These are phyloP conservation scores for Choreutis nemorana DNA, from an alignment of 2,888 invertebrate species.

Conservation along the genomic window DNA sequence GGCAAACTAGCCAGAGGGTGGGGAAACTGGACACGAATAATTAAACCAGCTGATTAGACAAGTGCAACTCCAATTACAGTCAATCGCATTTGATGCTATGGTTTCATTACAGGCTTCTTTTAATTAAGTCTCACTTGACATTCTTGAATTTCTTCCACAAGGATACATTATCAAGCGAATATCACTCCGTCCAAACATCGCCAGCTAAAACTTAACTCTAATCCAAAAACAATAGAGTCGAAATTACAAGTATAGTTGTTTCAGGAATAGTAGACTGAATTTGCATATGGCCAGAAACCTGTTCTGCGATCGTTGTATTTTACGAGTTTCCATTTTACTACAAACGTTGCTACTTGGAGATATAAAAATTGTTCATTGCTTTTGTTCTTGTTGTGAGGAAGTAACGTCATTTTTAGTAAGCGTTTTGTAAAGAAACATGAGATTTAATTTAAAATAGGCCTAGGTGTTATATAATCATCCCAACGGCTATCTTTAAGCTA, in stretches of 20 bases:
- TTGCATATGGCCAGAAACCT: conserved; percentile 34
- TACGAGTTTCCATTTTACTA: conserved; percentile 19
- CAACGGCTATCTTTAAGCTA: too few relatives aligned
- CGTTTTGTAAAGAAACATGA: too few relatives aligned
- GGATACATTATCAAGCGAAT: too few relatives aligned
- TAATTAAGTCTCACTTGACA: conserved; percentile 48
- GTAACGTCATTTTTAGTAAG: too few relatives aligned
- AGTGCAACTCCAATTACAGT: conserved; percentile 20
- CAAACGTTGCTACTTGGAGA: too few relatives aligned
- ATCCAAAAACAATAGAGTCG: conserved; percentile 4
- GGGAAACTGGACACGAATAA: too few relatives aligned
- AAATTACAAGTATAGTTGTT: conserved; percentile 19
- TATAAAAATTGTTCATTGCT: too few relatives aligned
- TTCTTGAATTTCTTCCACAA: conserved; percentile 17
- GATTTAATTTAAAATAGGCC: too few relatives aligned
- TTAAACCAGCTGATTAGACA: too few relatives aligned
- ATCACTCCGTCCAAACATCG: neutral
- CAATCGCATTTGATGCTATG: conserved; percentile 30
- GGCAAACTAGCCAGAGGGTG: too few relatives aligned
- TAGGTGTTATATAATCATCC: too few relatives aligned
- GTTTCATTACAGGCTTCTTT: conserved; percentile 49
- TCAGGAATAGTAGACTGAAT: conserved; percentile 17
- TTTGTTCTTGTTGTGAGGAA: too few relatives aligned
- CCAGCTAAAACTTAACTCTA: conserved; percentile 3
- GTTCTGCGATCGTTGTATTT: conserved; percentile 16